A percentile compares a stretch with the other conserved stretches of the same genome.
Conservation (phyloP, 1,140 invertebrate species). For the Chionoecetes opilio region DNA sequence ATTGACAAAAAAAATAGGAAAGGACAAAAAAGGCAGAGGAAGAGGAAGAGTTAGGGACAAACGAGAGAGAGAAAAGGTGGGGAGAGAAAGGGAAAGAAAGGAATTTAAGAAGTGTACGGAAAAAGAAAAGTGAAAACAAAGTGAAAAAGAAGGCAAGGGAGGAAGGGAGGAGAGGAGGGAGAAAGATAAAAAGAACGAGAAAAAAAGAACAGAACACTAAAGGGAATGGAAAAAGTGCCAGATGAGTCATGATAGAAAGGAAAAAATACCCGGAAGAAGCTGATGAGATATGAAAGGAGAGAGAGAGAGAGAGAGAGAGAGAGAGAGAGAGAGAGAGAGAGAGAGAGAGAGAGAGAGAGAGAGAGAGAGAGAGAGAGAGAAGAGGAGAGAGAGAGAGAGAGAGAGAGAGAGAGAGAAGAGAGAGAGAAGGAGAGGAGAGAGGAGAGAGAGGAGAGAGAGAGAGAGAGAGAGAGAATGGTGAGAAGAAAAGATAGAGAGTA, state of each 20-base stretch:
- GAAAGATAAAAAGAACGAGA: background rate
- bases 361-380: background rate
- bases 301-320: background rate
- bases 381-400: background rate
- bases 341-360: too few species aligned
- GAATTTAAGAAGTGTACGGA: background rate
- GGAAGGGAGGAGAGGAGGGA: too few species aligned
- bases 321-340: background rate
- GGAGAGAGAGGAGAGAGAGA: background rate
- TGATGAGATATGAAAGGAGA: background rate
- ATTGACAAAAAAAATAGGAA: background rate
- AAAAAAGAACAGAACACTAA: background rate
- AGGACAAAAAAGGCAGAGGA: too few species aligned
- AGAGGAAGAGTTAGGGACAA: background rate
- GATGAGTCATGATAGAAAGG: background rate
- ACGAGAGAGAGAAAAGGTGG: background rate
- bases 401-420: background rate
- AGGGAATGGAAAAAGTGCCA: too few species aligned
- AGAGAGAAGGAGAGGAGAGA: background rate
- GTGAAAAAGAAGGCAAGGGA: background rate
- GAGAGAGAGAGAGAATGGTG: background rate
- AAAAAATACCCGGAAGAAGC: background rate
- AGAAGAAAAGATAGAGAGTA: too few species aligned
- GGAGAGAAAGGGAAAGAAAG: background rate
- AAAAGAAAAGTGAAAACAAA: background rate